These are phyloP conservation scores for Centropyge bicolor DNA, from an alignment of 2,797 vertebrate genomes.

Conservation along the genomic window DNA sequence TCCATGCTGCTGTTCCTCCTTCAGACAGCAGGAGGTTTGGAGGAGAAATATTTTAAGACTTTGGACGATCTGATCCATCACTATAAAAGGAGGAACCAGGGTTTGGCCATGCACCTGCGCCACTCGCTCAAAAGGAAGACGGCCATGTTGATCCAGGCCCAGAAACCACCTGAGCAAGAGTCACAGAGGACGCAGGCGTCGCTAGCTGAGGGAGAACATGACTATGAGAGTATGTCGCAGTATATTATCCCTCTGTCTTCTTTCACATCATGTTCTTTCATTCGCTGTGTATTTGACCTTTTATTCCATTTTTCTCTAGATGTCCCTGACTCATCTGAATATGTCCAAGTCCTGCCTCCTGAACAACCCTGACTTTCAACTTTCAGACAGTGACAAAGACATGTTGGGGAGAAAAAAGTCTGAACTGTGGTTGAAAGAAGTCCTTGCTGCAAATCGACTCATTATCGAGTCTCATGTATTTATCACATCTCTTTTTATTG, in stretches of 20 bases:
- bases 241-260: neutral
- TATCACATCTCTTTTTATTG: no score
- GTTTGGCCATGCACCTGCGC: constrained; percentile 71
- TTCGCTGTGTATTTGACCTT: neutral
- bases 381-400: neutral
- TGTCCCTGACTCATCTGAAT: neutral
- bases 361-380: neutral
- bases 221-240: constrained; percentile 73
- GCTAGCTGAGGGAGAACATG: neutral
- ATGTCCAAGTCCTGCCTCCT: constrained; percentile 56
- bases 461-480: no score
- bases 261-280: neutral
- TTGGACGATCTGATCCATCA: constrained; percentile 75
- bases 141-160: constrained; percentile 20
- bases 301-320: constrained; percentile 31
- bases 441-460: no score
- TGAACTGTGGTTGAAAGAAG: neutral
- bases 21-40: constrained; percentile 56
- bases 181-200: rapidly evolving
- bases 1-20: neutral
- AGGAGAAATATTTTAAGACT: constrained; percentile 70
- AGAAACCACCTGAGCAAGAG: rapidly evolving
- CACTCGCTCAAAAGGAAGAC: constrained; percentile 71
- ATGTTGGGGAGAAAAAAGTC: neutral
- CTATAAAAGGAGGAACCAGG: constrained; percentile 78